Percentiles rank a stretch among this genome's conserved stretches.
Evolutionary conservation across 2,113 vertebrate species (phyloP).

Genomic region (Erinaceus europaeus): DNA sequence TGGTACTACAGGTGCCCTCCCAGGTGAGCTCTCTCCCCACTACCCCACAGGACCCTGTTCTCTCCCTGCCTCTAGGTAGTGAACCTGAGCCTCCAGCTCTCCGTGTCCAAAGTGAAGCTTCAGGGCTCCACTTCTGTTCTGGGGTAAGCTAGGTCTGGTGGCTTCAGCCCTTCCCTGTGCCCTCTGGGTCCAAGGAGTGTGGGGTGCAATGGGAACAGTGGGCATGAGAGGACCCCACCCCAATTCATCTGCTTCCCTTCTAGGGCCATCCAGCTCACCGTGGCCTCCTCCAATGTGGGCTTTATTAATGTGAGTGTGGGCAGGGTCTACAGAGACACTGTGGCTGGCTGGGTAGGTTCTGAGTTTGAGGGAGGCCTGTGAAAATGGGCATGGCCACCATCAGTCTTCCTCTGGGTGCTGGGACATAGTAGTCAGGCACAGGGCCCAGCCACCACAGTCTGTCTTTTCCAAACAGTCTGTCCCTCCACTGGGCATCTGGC

Average conservation of each 20-base stretch:
- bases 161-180: background rate
- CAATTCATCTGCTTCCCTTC: background rate
- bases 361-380: background rate
- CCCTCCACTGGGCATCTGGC: background rate
- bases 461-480: background rate
- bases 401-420: background rate
- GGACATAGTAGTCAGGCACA: background rate
- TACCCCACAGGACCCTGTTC: background rate
- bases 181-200: background rate
- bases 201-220: background rate
- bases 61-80: constrained; percentile 31
- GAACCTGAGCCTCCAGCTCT: constrained; percentile 62
- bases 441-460: background rate
- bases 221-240: no score
- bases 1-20: no score
- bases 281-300: constrained; percentile 67
- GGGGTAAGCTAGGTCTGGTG: constrained; percentile 45
- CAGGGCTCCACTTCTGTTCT: constrained; percentile 37
- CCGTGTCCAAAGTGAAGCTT: constrained; percentile 45
- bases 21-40: background rate
- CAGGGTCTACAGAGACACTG: background rate
- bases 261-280: constrained; percentile 50
- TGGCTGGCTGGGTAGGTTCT: background rate
- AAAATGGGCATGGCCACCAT: background rate
- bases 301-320: constrained; percentile 56